Percentiles rank a stretch among this genome's conserved stretches.
Evolutionary conservation across 2,113 vertebrate species (phyloP).

Genomic region (Larimichthys crocea): DNA sequence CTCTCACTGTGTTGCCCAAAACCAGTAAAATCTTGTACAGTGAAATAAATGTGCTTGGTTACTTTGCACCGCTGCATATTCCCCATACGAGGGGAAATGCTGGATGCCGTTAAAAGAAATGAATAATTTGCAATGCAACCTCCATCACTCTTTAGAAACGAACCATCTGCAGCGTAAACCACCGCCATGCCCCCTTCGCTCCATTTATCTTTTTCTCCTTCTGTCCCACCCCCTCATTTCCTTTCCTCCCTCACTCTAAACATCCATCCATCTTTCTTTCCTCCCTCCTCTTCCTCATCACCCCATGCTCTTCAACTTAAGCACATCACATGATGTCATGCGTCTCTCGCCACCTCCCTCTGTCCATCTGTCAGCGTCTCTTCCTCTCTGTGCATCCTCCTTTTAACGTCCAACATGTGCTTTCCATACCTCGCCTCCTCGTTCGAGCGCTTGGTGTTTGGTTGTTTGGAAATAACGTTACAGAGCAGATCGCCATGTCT

Average conservation of each 20-base stretch:
- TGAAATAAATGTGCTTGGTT: neutral
- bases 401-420: conserved; percentile 18
- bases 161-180: neutral
- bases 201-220: neutral
- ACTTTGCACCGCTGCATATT: no score
- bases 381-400: conserved; percentile 11
- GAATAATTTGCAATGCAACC: neutral
- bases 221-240: neutral
- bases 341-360: conserved; percentile 30
- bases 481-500: no score
- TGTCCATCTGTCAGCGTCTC: conserved; percentile 53
- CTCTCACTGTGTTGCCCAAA: no score
- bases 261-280: conserved; percentile 33
- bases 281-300: conserved; percentile 10
- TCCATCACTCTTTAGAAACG: neutral
- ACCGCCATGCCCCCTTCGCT: neutral
- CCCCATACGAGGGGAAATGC: neutral
- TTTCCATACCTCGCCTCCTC: neutral
- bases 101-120: neutral
- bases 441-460: neutral
- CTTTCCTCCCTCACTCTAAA: conserved; percentile 11
- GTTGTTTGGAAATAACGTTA: conserved; percentile 1
- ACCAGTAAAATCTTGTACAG: neutral
- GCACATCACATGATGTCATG: conserved; percentile 22
- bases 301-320: conserved; percentile 30